Evolutionary conservation across 2,113 vertebrate species (phyloP).

Genomic region (Ochotona curzoniae): DNA sequence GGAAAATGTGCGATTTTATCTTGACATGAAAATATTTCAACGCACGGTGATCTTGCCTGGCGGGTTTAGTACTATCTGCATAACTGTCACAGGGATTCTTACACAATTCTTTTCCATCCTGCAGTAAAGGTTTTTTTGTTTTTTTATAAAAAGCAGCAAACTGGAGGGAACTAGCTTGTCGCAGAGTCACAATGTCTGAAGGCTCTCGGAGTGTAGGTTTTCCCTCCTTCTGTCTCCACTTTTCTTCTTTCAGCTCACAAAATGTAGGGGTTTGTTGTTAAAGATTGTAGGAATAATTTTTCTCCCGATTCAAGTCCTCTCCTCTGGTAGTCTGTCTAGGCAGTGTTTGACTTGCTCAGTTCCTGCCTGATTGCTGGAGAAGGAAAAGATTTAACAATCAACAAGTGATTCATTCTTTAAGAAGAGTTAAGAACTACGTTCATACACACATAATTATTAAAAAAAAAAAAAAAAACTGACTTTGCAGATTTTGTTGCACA

Average conservation of each 20-base stretch:
- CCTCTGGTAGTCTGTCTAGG: conserved; percentile 87
- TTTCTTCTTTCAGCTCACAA: conserved; percentile 85
- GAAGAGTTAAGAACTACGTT: background rate
- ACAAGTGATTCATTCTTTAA: background rate
- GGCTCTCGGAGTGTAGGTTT: conserved; percentile 80
- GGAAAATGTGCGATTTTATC: conserved; percentile 86
- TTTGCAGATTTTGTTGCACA: background rate
- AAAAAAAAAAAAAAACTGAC: background rate
- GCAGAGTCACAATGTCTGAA: conserved; percentile 83
- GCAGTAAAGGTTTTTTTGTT: conserved; percentile 79
- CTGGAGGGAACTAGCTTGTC: conserved; percentile 84
- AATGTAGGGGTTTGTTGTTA: conserved; percentile 74
- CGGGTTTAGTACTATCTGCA: conserved; percentile 90
- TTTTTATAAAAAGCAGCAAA: conserved; percentile 77
- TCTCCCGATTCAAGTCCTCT: conserved; percentile 86
- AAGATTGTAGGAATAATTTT: conserved; percentile 81
- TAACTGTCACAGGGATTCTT: conserved; percentile 88
- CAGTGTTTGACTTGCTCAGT: conserved; percentile 95
- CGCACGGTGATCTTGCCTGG: conserved; percentile 87
- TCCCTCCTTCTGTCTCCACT: conserved; percentile 85
- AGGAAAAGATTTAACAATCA: conserved; percentile 44
- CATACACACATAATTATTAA: background rate
- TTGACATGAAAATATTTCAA: conserved; percentile 85
- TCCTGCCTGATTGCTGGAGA: conserved; percentile 97
- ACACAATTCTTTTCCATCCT: conserved; percentile 85